phyloP scores from a whole-genome alignment of 2,888 invertebrate genomes.

The Euplagia quadripunctaria region DNA sequence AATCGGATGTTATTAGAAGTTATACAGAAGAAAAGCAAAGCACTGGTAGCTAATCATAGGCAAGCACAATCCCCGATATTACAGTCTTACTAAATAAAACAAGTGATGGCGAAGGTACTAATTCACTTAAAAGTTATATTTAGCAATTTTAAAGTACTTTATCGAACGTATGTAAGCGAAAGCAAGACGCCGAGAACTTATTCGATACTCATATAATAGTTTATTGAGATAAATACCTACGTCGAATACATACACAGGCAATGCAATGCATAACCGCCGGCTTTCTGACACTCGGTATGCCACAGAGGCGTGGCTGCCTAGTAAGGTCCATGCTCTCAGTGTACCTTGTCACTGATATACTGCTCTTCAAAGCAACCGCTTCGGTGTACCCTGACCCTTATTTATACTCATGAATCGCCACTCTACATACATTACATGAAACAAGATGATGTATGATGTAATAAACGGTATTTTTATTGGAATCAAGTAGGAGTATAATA shows the following conservation, averaged over 20 bases:
- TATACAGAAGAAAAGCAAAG: too few species aligned
- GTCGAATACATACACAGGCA: not conserved
- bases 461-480: not conserved
- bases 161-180: too few species aligned
- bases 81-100: too few species aligned
- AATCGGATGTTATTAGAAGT: too few species aligned
- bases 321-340: not conserved
- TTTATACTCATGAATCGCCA: not conserved
- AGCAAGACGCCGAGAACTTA: too few species aligned
- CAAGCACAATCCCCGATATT: too few species aligned
- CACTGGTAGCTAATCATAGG: too few species aligned
- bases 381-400: not conserved
- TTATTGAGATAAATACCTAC: too few species aligned
- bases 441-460: not conserved
- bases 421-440: constrained; percentile 8
- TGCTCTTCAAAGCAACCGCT: not conserved
- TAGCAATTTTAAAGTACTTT: too few species aligned
- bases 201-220: not conserved
- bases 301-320: not conserved
- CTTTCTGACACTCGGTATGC: not conserved
- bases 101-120: too few species aligned
- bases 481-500: not conserved
- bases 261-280: not conserved
- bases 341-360: not conserved
- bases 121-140: too few species aligned